Conservation (phyloP, 2,113 vertebrate species). For the Enhydra lutris region DNA sequence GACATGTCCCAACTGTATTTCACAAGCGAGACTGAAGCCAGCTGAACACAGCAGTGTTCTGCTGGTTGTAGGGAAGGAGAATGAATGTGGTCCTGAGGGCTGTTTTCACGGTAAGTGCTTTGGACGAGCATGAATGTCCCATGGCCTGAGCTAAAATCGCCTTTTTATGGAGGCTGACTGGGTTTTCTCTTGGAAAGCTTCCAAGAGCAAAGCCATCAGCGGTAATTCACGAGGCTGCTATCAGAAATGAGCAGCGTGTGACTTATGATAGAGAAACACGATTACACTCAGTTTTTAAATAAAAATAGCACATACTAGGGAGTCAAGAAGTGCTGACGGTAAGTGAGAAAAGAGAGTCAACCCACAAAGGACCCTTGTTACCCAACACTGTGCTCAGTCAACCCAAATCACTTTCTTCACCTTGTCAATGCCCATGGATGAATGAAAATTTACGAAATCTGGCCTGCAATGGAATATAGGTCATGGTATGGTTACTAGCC, state of each 20-base stretch:
- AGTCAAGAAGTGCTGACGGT: background rate
- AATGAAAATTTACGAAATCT: background rate
- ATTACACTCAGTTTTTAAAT: background rate
- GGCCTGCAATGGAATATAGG: background rate
- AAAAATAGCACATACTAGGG: background rate
- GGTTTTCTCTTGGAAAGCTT: conserved; percentile 19
- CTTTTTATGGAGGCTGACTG: background rate
- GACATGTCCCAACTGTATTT: background rate
- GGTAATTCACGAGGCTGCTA: background rate
- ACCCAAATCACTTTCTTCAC: background rate
- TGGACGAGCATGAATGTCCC: background rate
- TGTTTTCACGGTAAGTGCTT: background rate
- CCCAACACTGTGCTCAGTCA: background rate
- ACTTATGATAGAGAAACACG: background rate
- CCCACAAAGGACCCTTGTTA: background rate
- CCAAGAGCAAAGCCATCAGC: background rate
- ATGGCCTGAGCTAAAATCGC: background rate
- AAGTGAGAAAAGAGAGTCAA: background rate
- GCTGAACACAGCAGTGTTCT: background rate
- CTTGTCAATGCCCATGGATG: background rate
- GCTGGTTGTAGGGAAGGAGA: background rate
- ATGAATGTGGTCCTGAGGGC: background rate
- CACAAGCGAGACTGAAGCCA: background rate
- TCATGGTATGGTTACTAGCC: background rate
- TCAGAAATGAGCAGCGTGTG: background rate